Percentiles rank a stretch among this genome's conserved stretches.
Conservation (phyloP, 2,113 vertebrate species). For the Nymphicus hollandicus region DNA sequence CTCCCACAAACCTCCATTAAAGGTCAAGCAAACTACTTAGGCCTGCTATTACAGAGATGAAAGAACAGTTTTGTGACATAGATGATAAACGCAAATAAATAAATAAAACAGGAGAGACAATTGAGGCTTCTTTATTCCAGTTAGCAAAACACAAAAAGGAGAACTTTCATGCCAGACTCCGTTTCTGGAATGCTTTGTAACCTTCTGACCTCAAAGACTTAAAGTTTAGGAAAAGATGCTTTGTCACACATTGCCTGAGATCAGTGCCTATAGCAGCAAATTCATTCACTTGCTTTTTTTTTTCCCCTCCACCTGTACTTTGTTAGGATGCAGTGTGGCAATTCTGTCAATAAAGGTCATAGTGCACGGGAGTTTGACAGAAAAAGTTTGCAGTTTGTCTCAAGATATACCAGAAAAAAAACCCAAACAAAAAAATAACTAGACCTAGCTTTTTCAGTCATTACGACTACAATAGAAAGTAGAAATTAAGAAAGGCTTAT, state of each 20-base stretch:
- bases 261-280: background rate
- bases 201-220: background rate
- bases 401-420: background rate
- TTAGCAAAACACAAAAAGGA: background rate
- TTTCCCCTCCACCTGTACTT: background rate
- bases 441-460: background rate
- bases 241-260: background rate
- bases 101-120: background rate
- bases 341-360: background rate
- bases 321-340: background rate
- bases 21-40: slow-evolving; percentile 37
- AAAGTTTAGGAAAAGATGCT: background rate
- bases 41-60: background rate
- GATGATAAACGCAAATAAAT: background rate
- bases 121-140: background rate
- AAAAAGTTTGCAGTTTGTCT: background rate
- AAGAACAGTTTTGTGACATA: background rate
- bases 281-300: background rate
- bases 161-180: background rate
- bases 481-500: background rate
- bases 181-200: background rate
- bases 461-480: background rate
- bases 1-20: slow-evolving; percentile 11
- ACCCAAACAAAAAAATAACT: background rate
- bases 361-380: background rate